Evolutionary conservation across 2,113 vertebrate genomes (phyloP), one percentile per base, ranked within the genome.

Genomic region (Thryonomys swinderianus): DNA sequence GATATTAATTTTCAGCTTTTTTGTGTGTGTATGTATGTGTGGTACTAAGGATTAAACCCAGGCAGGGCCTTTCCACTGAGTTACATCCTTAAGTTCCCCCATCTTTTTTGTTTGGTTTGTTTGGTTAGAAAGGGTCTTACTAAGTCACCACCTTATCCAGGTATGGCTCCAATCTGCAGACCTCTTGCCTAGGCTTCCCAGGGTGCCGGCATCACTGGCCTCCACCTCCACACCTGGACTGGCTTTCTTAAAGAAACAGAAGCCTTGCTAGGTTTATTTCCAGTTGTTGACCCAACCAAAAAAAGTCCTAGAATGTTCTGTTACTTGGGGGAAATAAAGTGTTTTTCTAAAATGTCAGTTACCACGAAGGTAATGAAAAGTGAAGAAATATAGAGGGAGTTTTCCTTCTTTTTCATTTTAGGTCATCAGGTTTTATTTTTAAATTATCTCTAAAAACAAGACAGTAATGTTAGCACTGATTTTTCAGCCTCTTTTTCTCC

Each of bases 291-390:
- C 4, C 25, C 25, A 45, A 55, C 55, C 34, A 48, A 53, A 48
- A 10, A 37, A 34, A 13, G 69, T 10, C 80, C 71, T 73, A 12
- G n/a, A 67, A 84, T 34, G 37, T 71, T 86, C 66, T n/a, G 27
- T n/a, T 87, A 81, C 53, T 51, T 73, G 14, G 11, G 40, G 17
- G 82, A 91, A 85, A 27, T 16, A 59, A 85, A 80, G 18, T 61
- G 1, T 40, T 96, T 88, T 83, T 88, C 83, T 85, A 53, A 95
- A 93, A 92, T 85, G 18, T 93, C 67, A 84, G 42, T 79, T 90
- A 93, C 23, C 51, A 45, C 27, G 42, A 89, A 91, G 30, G 11
- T 86, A 88, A 95, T 71, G 66, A 83, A 94, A 55, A 76, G 0
- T 74, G 37, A 95, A 84, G 18, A 83, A 79, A 73, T 11, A 85